Percentiles rank a stretch among this genome's conserved stretches.
phyloP scores from a whole-genome alignment of 1,140 invertebrate species.

The Dreissena polymorpha region DNA sequence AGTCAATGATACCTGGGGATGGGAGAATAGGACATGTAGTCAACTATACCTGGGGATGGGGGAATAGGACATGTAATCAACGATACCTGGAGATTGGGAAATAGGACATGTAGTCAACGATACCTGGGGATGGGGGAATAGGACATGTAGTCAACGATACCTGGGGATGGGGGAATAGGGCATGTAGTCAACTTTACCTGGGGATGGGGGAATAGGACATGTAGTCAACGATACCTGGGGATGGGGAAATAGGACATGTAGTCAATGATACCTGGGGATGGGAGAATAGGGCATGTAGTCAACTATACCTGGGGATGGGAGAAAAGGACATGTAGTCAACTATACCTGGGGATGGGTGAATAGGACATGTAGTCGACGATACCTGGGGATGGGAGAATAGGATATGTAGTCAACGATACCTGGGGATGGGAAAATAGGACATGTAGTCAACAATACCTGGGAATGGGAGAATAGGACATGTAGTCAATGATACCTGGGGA shows the following conservation, averaged over 20 bases:
- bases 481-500: too few relatives aligned
- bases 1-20: too few relatives aligned
- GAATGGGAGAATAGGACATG: conserved; percentile 2
- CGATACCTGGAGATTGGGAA: conserved; percentile 15
- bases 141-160: too few relatives aligned
- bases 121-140: conserved; percentile 23
- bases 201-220: conserved; percentile 4
- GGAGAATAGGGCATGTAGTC: not conserved
- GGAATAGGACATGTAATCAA: not conserved
- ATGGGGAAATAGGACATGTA: conserved; percentile 5
- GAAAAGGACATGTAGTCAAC: not conserved
- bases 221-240: too few relatives aligned
- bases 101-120: not conserved
- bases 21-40: not conserved
- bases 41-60: too few relatives aligned
- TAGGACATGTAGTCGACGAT: too few relatives aligned
- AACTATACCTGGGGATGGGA: too few relatives aligned
- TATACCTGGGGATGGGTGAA: conserved; percentile 15
- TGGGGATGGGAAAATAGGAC: conserved; percentile 12
- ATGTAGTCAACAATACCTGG: too few relatives aligned
- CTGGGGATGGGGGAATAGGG: conserved; percentile 14
- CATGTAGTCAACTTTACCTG: too few relatives aligned
- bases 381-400: conserved; percentile 19
- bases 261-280: too few relatives aligned
- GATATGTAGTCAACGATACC: too few relatives aligned